A percentile compares a stretch with the other conserved stretches of the same genome.
phyloP scores from a whole-genome alignment of 2,888 invertebrate species.

The Platycnemis pennipes region DNA sequence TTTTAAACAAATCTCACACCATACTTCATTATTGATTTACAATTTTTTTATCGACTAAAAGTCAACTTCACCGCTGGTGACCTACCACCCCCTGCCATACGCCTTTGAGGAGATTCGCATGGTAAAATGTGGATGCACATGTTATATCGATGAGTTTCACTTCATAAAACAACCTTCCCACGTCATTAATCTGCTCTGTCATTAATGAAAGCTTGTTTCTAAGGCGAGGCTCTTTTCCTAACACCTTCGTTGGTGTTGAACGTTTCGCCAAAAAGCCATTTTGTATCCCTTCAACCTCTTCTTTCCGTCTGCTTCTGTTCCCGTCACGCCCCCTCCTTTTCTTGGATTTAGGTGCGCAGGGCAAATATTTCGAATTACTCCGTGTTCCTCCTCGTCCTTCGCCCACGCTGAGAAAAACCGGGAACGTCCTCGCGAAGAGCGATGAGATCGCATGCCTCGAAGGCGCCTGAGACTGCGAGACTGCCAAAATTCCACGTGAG shows the following conservation, averaged over 20 bases:
- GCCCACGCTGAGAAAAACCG: background rate
- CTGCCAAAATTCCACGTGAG: constrained; percentile 28
- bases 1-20: too few species aligned
- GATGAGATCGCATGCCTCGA: background rate
- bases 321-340: background rate
- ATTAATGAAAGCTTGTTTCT: background rate
- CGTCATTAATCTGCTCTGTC: too few species aligned
- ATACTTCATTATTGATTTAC: too few species aligned
- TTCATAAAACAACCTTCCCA: background rate
- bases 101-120: too few species aligned
- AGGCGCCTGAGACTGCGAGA: background rate
- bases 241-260: background rate
- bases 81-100: too few species aligned
- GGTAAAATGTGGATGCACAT: too few species aligned
- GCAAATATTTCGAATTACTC: background rate
- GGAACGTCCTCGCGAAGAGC: background rate
- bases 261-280: background rate
- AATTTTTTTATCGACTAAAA: too few species aligned
- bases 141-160: too few species aligned
- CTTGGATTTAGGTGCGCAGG: background rate
- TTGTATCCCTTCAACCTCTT: background rate
- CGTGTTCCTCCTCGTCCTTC: background rate
- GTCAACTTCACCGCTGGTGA: too few species aligned
- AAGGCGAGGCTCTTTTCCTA: background rate
- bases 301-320: background rate